Base-by-base conservation (phyloP, 2,797 vertebrate species). In the Natrix natrix region DNA sequence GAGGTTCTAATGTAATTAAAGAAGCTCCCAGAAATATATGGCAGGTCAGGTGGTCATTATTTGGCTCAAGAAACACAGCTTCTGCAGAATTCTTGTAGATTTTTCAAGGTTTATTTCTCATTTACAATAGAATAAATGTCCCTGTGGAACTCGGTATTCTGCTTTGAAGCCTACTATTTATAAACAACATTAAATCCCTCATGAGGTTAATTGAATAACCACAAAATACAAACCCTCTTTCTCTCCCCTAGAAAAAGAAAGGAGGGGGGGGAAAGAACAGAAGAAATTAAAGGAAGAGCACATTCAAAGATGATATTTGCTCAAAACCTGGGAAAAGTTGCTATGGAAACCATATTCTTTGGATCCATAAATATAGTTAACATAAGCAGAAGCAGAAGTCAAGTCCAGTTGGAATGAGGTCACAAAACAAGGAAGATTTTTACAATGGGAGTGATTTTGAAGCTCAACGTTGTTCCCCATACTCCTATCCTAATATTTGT, bases 241-340 rank as follows among this genome's bases (percentile, higher is more conserved):
- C 20, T 5, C 4, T 61, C 5, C 17, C 57, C 17, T 12, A 22
- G 26, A 87, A 87, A 86, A 92, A 37, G 6, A 28, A 60, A 16
- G 8, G 26, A 32, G 88, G 63, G 1, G 54, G 43, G 43, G 43
- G 20, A 78, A 12, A 89, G 87, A 89, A 93, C 87, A 93, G 86
- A 93, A 93, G 87, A 86, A 93, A 86, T 93, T 57, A 94, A 95
- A 91, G 86, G 37, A 95, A 95, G 94, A 92, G 22, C 10, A 95
- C 66, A 93, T 97, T 97, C 93, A 96, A 96, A 97, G 90, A 86
- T 96, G 94, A 88, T 97, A 96, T 97, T 97, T 97, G 93, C 94
- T 96, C 93, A 97, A 97, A 97, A 96, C 88, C 91, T 94, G 55
- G 66, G 94, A 88, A 83, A 91, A 88, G 93, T 97, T 97, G 83